Base-by-base conservation (phyloP, 2,113 vertebrate genomes). In the Marcusenius ussheri region DNA sequence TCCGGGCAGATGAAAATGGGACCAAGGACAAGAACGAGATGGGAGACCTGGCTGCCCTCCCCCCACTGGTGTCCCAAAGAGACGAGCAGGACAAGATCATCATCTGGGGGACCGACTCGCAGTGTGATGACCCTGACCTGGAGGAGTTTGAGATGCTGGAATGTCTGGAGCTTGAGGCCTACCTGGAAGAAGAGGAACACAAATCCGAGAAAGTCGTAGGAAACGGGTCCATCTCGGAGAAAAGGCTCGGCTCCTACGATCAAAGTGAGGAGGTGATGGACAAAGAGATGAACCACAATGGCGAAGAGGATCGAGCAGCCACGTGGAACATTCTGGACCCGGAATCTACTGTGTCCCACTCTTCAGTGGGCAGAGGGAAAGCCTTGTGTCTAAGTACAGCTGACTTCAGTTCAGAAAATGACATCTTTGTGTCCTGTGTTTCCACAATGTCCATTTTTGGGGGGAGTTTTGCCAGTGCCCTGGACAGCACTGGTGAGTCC, bases 121-220 rank as follows among this genome's bases (percentile, higher is more conserved):
- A 93, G 90, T 96, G 94, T 88, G 96, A 96, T 2, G 96, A 96
- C 90, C 95, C 95, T 0, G 96, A 96, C 24, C 91, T 96, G 92
- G 96, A 95, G 1, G 96, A 96, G 92, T 96, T 96, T 90, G 96
- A 96, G 93, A 96, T 95, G 96, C 87, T 96, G 89, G 96, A 96
- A 92, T 95, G 95, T 90, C 95, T 95, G 92, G 96, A 96, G 91
- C 90, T 96, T 89, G 96, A 96, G 89, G 92, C 94, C 4, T 95
- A 93, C 90, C 89, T 95, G 35, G 94, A 93, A 24, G 94, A 96
- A 0, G 95, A 91, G 35, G 93, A 94, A 21, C 51, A 39, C 3
- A 95, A 93, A 83, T 93, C 92, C 91, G 93, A 93, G 0, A 89
- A 93, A 93, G 19, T 89, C 93, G n/a, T 39, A 21, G 19, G 91